Evolutionary conservation across 2,888 invertebrate species (phyloP).

Genomic region (Cataglyphis rosenhaueri): DNA sequence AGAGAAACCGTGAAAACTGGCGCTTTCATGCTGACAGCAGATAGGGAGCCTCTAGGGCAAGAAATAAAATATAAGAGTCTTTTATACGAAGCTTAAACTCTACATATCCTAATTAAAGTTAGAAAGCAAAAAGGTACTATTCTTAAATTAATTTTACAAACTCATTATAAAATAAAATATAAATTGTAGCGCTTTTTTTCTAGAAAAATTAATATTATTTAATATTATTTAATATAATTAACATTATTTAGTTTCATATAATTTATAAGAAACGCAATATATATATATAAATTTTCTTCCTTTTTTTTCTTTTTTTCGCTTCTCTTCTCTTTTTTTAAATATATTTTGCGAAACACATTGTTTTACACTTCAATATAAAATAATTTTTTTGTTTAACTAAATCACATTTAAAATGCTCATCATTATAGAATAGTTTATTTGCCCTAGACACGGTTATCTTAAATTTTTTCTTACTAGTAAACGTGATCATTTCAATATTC

Average conservation of each 20-base stretch:
- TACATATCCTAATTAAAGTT: conserved; percentile 27
- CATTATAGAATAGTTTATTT: background rate
- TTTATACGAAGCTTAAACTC: conserved; percentile 39
- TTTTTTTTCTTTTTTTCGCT: too few species aligned
- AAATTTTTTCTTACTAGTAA: background rate
- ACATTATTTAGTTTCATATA: background rate
- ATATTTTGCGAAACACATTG: background rate
- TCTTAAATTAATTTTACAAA: conserved; percentile 19
- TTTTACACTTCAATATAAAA: background rate
- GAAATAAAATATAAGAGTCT: conserved; percentile 24
- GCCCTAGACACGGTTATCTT: background rate
- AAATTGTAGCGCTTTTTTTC: background rate
- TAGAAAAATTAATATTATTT: conserved; percentile 24
- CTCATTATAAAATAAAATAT: background rate
- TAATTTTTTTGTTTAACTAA: background rate
- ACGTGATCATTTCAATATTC: background rate
- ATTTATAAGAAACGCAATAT: background rate
- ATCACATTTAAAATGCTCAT: background rate
- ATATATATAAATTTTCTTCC: too few species aligned
- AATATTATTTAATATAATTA: background rate
- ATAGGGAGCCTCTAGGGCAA: conserved; percentile 13
- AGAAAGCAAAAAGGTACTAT: background rate
- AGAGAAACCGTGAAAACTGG: conserved; percentile 46
- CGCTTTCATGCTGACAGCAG: conserved; percentile 7
- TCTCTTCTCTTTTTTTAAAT: background rate